phyloP scores from a whole-genome alignment of 1,140 invertebrate genomes.

The Hypsibius dujardini region DNA sequence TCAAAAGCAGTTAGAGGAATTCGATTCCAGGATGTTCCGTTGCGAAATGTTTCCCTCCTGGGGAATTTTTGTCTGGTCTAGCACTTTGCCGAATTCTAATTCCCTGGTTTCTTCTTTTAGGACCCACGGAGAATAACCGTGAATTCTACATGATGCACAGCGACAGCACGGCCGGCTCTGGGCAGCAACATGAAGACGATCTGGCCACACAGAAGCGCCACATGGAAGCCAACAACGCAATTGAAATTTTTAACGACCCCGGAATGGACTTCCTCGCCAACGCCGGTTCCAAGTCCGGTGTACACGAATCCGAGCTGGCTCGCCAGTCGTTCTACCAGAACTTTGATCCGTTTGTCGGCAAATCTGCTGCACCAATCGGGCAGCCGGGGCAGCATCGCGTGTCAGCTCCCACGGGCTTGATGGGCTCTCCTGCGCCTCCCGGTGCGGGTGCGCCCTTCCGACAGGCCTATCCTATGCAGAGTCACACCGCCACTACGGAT shows the following conservation, averaged over 20 bases:
- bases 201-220: background rate
- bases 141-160: no score
- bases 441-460: background rate
- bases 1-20: no score
- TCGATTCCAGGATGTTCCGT: background rate
- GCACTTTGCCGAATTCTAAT: no score
- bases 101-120: no score
- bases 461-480: background rate
- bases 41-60: background rate
- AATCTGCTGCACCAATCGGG: background rate
- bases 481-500: background rate
- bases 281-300: background rate
- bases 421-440: background rate
- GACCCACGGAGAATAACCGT: no score
- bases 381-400: no score
- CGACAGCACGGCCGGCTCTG: background rate
- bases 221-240: background rate
- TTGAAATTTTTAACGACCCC: conserved; percentile 7
- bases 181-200: background rate
- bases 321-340: conserved; percentile 12
- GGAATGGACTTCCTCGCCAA: conserved; percentile 5
- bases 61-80: no score
- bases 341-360: background rate
- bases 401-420: no score
- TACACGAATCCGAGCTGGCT: conserved; percentile 7